Evolutionary conservation across 2,797 vertebrate genomes (phyloP), one percentile per base, ranked within the genome.

Genomic region (Tangara arthus): DNA sequence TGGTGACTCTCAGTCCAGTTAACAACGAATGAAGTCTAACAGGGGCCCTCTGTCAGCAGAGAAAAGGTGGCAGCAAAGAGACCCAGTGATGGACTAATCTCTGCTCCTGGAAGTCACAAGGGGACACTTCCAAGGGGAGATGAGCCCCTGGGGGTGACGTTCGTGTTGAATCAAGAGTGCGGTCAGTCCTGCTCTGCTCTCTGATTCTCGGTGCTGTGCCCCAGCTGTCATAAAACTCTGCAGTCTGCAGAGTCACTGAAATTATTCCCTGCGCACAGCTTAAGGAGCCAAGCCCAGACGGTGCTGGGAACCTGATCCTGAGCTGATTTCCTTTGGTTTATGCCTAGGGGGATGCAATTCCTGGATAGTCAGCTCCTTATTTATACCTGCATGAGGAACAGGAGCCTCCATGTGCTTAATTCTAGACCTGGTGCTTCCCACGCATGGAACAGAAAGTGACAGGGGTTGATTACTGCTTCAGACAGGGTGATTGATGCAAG

Each of bases 401-500:
- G 5, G 55, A 87, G 55, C 50, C 37, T 89, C 76, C 46, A 30
- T 1, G 0, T 2, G 4, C 37, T 92, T 80, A 60, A 90, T 87
- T 82, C 87, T 49, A 77, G 71, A 72, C 28, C 64, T 70, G 63
- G 52, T 47, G 61, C 63, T 82, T 97, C 89, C 60, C 13, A 5
- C 9, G 1, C 80, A 57, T 26, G 26, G 81, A 90, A 70, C 26
- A 61, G 87, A 78, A 75, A 81, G 42, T 71, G 75, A 80, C 90
- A 95, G 82, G 72, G 47, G 42, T 86, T 70, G 95, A 90, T 92
- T 87, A 70, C 85, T 83, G 65, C 52, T 88, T 71, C 90, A 93
- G 81, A 90, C 68, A 60, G 77, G 76, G 75, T 94, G 94, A 96
- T 87, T 82, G 95, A 97, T 96, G 92, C 64, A 64, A 77, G 86